phyloP scores from a whole-genome alignment of 2,113 vertebrate species.

The Urocolius indicus region DNA sequence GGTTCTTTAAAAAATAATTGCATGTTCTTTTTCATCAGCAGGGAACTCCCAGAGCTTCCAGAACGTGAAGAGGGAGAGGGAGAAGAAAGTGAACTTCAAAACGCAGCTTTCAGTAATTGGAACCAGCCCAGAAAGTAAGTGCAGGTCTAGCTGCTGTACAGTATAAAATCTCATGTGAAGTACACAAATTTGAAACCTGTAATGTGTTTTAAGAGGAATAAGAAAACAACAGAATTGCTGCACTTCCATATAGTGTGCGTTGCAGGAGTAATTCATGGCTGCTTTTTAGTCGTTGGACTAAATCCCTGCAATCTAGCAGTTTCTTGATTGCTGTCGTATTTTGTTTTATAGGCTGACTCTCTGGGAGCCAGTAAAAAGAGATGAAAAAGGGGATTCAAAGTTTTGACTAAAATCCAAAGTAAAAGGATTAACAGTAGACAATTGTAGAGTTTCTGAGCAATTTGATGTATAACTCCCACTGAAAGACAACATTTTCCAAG shows the following conservation, averaged over 20 bases:
- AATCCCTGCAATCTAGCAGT: not conserved
- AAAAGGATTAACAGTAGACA: not conserved
- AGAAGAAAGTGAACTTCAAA: conserved; percentile 92
- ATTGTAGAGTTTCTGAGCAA: not conserved
- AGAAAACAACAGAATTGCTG: not conserved
- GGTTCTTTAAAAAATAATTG: not conserved
- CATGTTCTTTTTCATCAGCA: conserved; percentile 45
- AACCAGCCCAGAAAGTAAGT: conserved; percentile 91
- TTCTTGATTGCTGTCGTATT: not conserved
- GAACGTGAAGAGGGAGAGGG: conserved; percentile 97
- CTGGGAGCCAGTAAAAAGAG: not conserved
- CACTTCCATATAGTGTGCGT: rapidly evolving
- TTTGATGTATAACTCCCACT: not conserved
- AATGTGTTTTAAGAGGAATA: not conserved
- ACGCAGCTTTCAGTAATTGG: conserved; percentile 88
- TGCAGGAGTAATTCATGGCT: not conserved
- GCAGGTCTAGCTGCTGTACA: not conserved
- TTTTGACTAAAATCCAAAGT: not conserved
- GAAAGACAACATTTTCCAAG: not conserved
- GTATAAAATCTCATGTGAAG: not conserved
- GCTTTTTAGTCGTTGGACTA: not conserved
- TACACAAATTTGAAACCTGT: not conserved
- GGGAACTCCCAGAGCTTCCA: conserved; percentile 87
- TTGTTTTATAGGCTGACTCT: not conserved
- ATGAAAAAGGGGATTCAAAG: not conserved